Percentiles rank a stretch among this genome's conserved stretches.
Evolutionary conservation across 2,113 vertebrate genomes (phyloP).

Genomic region (Oryzias curvinotus): DNA sequence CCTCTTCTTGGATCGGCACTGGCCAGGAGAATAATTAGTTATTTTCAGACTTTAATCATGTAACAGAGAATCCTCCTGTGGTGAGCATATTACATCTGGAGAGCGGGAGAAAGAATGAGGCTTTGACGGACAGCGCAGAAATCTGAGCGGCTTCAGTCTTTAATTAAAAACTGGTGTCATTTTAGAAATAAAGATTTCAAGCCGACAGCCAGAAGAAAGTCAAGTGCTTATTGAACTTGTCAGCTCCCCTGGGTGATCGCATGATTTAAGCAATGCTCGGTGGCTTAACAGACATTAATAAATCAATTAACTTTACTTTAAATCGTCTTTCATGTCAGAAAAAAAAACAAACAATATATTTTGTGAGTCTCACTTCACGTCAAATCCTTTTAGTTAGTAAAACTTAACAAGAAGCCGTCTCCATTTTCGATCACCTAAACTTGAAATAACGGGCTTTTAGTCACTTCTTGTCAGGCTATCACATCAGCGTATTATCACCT

Average conservation of each 20-base stretch:
- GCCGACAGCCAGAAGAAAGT: conserved; percentile 64
- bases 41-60: conserved; percentile 77
- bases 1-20: conserved; percentile 46
- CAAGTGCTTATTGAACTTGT: conserved; percentile 65
- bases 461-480: not conserved
- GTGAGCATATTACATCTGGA: conserved; percentile 69
- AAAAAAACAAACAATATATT: not conserved
- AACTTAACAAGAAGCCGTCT: too few species aligned
- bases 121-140: conserved; percentile 64
- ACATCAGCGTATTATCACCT: not conserved
- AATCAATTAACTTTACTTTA: conserved; percentile 19
- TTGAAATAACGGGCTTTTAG: not conserved
- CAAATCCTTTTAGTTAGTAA: not conserved
- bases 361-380: not conserved
- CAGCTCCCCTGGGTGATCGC: conserved; percentile 35
- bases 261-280: conserved; percentile 24
- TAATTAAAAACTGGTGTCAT: conserved; percentile 81
- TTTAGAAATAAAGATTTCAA: conserved; percentile 77
- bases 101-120: conserved; percentile 36
- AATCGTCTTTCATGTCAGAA: not conserved
- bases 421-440: not conserved
- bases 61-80: conserved; percentile 67
- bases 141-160: conserved; percentile 67
- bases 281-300: conserved; percentile 24
- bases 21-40: conserved; percentile 73